Evolutionary conservation across 2,888 invertebrate genomes (phyloP).

Genomic region (Cryptus armator): DNA sequence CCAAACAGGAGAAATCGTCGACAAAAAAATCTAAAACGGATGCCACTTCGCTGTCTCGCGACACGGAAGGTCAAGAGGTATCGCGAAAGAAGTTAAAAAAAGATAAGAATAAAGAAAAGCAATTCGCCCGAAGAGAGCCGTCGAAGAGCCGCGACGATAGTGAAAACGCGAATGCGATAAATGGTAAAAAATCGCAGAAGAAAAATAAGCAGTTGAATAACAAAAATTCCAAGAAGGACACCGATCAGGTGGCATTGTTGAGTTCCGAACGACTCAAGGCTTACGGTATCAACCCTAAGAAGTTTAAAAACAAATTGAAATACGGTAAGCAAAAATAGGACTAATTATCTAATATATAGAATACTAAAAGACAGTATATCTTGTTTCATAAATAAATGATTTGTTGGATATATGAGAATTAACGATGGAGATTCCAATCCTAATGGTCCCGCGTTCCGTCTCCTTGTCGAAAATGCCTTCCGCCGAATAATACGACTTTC

Average conservation of each 20-base stretch:
- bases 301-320: conserved; percentile 92
- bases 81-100: conserved; percentile 70
- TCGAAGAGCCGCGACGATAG: neutral
- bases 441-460: neutral
- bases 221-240: conserved; percentile 61
- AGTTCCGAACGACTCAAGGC: conserved; percentile 94
- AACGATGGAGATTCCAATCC: neutral
- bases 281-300: conserved; percentile 96
- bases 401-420: conserved; percentile 3
- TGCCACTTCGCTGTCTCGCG: neutral
- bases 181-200: conserved; percentile 65
- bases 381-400: conserved; percentile 34
- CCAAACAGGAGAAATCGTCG: neutral
- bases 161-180: conserved; percentile 27
- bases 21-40: neutral
- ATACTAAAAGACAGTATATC: conserved; percentile 14
- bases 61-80: conserved; percentile 60
- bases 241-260: conserved; percentile 72
- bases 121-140: conserved; percentile 43
- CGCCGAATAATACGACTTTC: neutral
- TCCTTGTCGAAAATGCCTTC: neutral
- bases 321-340: conserved; percentile 87
- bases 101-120: conserved; percentile 76
- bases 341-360: conserved; percentile 48
- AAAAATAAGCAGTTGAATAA: conserved; percentile 71